Percentiles rank a stretch among this genome's conserved stretches.
phyloP scores from a whole-genome alignment of 37 sponge, comb jelly and placozoan genomes.

The Haliclona indistincta region DNA sequence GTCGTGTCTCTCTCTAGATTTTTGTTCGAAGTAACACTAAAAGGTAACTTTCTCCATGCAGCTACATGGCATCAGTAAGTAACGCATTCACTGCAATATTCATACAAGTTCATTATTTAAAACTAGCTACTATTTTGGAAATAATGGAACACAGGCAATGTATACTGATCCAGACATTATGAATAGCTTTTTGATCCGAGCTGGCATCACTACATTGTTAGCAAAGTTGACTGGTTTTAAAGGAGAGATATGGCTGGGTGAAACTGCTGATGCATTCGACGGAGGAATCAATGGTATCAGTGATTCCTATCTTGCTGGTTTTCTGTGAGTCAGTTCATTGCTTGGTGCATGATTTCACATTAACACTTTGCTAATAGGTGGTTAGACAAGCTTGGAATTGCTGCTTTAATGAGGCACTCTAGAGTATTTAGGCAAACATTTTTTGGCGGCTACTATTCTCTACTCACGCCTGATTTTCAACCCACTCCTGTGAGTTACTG shows the following conservation, averaged over 20 bases:
- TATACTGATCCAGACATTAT: no score
- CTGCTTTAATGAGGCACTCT: no score
- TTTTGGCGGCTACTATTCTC: constrained; percentile 14
- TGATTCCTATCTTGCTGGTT: constrained; percentile 24
- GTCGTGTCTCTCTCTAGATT: background rate
- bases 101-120: no score
- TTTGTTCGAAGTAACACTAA: background rate
- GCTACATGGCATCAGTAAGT: constrained; percentile 66
- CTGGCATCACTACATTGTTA: no score
- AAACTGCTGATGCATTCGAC: constrained; percentile 38
- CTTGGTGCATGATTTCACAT: no score
- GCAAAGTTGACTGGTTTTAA: constrained; percentile 4
- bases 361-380: no score
- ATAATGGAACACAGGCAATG: no score
- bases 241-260: constrained; percentile 69
- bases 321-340: constrained; percentile 39
- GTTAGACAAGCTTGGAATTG: constrained; percentile 50
- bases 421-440: constrained; percentile 40
- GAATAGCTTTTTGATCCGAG: no score
- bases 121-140: no score
- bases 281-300: constrained; percentile 14
- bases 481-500: constrained; percentile 45
- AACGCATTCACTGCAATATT: no score
- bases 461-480: constrained; percentile 7
- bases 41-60: constrained; percentile 30